phyloP scores from a whole-genome alignment of 2,888 invertebrate species.

The Thysanoteuthis rhombus region DNA sequence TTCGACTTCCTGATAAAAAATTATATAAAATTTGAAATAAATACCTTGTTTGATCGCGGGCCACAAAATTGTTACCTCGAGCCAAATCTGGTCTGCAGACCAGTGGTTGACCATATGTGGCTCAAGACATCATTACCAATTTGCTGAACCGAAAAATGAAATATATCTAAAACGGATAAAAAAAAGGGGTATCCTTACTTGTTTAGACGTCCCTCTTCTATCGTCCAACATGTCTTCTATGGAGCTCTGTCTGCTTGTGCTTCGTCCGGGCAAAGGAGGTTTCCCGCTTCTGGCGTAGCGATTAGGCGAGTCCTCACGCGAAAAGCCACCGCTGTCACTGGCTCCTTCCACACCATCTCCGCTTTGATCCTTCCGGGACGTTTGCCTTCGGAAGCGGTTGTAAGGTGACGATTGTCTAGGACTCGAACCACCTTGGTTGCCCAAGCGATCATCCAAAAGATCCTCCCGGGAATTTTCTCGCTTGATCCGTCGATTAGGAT shows the following conservation, averaged over 20 bases:
- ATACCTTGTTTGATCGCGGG: no score
- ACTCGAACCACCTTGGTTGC: not conserved
- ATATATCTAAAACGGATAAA: no score
- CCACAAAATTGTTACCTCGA: no score
- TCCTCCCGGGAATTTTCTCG: slow-evolving; percentile 54
- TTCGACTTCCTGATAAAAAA: no score
- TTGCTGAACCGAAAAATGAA: no score
- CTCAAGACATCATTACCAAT: no score
- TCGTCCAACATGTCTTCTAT: slow-evolving; percentile 54
- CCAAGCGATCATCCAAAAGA: slow-evolving; percentile 50
- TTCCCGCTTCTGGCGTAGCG: slow-evolving; percentile 38
- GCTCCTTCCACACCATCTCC: slow-evolving; percentile 43
- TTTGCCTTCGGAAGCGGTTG: not conserved
- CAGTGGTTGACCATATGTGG: no score
- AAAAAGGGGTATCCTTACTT: not conserved
- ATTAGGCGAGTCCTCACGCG: slow-evolving; percentile 58
- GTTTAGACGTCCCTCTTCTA: slow-evolving; percentile 30
- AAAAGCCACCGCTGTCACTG: slow-evolving; percentile 49
- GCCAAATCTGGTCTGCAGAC: no score
- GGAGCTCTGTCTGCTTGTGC: slow-evolving; percentile 50
- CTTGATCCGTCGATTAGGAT: slow-evolving; percentile 36
- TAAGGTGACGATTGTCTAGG: not conserved
- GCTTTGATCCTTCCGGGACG: slow-evolving; percentile 41
- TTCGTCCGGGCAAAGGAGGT: slow-evolving; percentile 41
- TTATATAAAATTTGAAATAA: no score